Evolutionary conservation across 2,888 invertebrate species (phyloP).

Genomic region (Lepidocyrtoides sp.): DNA sequence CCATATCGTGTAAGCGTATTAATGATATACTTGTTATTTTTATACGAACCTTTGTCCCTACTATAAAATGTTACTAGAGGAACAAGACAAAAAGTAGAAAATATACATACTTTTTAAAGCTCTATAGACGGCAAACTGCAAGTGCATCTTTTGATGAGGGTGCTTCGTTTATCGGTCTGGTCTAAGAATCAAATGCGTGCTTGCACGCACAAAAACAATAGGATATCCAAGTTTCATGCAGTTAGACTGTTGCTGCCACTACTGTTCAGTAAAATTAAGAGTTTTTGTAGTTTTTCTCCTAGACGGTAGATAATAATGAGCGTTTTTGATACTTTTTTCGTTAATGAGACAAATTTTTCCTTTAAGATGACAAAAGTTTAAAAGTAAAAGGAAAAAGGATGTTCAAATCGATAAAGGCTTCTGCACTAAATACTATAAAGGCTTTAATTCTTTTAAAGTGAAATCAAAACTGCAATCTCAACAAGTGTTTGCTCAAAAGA

Average conservation of each 20-base stretch:
- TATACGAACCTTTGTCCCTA: no score
- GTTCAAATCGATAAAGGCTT: no score
- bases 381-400: no score
- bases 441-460: no score
- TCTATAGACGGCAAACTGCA: slow-evolving; percentile 16
- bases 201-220: slow-evolving; percentile 6
- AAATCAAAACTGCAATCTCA: slow-evolving; percentile 52
- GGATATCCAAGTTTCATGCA: neutral
- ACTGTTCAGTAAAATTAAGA: no score
- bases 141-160: slow-evolving; percentile 30
- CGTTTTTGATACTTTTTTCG: no score
- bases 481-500: slow-evolving; percentile 68
- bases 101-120: neutral
- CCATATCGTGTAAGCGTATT: slow-evolving; percentile 3
- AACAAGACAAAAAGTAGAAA: neutral
- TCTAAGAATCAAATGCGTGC: no score
- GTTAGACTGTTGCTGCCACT: neutral
- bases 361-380: no score
- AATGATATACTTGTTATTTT: no score
- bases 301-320: slow-evolving; percentile 25
- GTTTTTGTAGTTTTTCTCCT: neutral
- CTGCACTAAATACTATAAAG: no score
- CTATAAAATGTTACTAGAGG: neutral
- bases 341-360: no score
- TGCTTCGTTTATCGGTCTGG: slow-evolving; percentile 15